phyloP scores from a whole-genome alignment of 2,797 vertebrate genomes.

The Neostethus bicornis region DNA sequence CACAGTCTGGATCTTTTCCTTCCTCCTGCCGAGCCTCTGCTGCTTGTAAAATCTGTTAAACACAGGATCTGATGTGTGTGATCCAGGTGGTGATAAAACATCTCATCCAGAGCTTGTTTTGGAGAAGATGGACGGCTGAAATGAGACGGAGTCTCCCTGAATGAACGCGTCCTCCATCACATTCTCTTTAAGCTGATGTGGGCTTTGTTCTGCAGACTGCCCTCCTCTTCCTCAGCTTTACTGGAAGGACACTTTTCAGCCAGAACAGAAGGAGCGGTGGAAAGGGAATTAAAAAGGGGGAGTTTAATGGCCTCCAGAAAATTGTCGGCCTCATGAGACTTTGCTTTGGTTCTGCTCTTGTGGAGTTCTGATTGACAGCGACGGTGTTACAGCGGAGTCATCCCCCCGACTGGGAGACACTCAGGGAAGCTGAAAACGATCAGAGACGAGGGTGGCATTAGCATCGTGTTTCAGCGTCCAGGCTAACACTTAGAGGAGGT shows the following conservation, averaged over 20 bases:
- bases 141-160: too few relatives aligned
- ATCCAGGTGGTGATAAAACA: background rate
- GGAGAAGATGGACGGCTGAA: too few relatives aligned
- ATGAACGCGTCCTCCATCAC: constrained; percentile 28
- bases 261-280: constrained; percentile 62
- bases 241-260: constrained; percentile 50
- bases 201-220: constrained; percentile 57
- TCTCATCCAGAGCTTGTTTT: too few relatives aligned
- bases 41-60: too few relatives aligned
- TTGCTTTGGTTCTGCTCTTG: constrained; percentile 68
- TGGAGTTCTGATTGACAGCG: constrained; percentile 80
- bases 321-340: constrained; percentile 76
- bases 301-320: constrained; percentile 77
- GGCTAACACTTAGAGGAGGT: too few relatives aligned
- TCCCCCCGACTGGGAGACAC: constrained; percentile 56
- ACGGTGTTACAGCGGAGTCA: constrained; percentile 60
- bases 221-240: constrained; percentile 46
- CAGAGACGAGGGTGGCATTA: too few relatives aligned
- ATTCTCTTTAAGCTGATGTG: constrained; percentile 35
- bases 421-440: too few relatives aligned
- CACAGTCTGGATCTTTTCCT: too few relatives aligned
- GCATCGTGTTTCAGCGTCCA: too few relatives aligned
- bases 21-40: too few relatives aligned
- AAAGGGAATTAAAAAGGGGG: constrained; percentile 78
- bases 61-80: too few relatives aligned